A percentile compares a stretch with the other conserved stretches of the same genome.
phyloP scores from a whole-genome alignment of 2,113 vertebrate genomes.

The Actenoides hombroni region DNA sequence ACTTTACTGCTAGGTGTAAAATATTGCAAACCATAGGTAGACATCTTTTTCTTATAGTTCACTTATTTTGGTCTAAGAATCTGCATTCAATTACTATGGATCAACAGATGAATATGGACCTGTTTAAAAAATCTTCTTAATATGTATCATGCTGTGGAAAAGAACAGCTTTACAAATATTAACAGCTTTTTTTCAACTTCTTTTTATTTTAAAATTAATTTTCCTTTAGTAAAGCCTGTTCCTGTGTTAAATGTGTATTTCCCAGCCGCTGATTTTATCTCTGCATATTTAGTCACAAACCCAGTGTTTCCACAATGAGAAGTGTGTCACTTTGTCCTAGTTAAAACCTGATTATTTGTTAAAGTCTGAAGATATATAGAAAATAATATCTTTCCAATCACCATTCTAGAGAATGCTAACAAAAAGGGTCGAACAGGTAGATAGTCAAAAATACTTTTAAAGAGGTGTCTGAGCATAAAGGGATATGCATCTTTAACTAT shows the following conservation, averaged over 20 bases:
- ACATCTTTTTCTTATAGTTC: not conserved
- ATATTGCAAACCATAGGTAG: not conserved
- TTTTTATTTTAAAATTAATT: not conserved
- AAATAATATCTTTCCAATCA: not conserved
- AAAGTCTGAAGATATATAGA: not conserved
- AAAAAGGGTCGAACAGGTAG: not conserved
- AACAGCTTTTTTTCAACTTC: not conserved
- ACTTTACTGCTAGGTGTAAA: not conserved
- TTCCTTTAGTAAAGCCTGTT: not conserved
- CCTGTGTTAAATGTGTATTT: not conserved
- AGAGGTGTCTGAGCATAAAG: not conserved
- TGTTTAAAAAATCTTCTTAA: not conserved
- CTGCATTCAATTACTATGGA: not conserved
- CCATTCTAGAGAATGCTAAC: not conserved
- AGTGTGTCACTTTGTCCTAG: not conserved
- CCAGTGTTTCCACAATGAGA: not conserved
- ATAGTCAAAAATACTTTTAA: not conserved
- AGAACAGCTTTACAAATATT: not conserved
- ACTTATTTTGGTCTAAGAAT: not conserved
- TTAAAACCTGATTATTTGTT: not conserved
- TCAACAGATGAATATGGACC: not conserved
- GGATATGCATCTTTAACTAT: not conserved
- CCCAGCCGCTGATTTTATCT: not conserved
- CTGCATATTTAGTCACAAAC: not conserved
- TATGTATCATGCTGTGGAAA: not conserved